Evolutionary conservation across 2,888 invertebrate species (phyloP).

Genomic region (Apoderus coryli): DNA sequence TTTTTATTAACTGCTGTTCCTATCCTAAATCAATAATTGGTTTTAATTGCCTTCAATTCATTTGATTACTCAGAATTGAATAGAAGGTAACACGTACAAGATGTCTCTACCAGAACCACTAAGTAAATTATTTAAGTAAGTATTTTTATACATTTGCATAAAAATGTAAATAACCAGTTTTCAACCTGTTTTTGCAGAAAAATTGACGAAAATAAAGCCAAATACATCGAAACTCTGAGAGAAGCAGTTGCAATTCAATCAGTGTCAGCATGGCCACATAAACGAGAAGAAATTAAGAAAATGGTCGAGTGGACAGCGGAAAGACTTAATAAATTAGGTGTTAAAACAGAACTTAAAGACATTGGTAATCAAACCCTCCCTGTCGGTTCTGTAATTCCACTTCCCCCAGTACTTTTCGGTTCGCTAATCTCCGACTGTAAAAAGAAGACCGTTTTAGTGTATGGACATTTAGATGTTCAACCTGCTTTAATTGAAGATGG

Average conservation of each 20-base stretch:
- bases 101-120: slow-evolving; percentile 8
- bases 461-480: slow-evolving; percentile 97
- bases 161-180: too few relatives aligned
- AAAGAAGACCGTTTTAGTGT: slow-evolving; percentile 85
- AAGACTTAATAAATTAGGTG: slow-evolving; percentile 37
- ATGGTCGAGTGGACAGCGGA: slow-evolving; percentile 52
- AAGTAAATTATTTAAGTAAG: slow-evolving; percentile 9
- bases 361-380: slow-evolving; percentile 59
- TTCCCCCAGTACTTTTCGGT: slow-evolving; percentile 78
- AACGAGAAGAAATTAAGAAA: slow-evolving; percentile 54
- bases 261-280: slow-evolving; percentile 75
- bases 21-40: too few relatives aligned
- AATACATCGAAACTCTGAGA: slow-evolving; percentile 60
- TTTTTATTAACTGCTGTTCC: too few relatives aligned
- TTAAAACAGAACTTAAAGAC: slow-evolving; percentile 25
- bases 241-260: slow-evolving; percentile 84
- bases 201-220: slow-evolving; percentile 59
- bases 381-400: slow-evolving; percentile 53
- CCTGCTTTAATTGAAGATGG: slow-evolving; percentile 87
- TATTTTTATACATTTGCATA: too few relatives aligned
- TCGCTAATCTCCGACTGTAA: slow-evolving; percentile 61
- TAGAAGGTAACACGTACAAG: too few relatives aligned
- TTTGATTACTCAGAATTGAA: too few relatives aligned
- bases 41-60: too few relatives aligned
- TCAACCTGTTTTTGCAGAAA: slow-evolving; percentile 49